phyloP scores from a whole-genome alignment of 2,797 vertebrate species.

The Chelon auratus region DNA sequence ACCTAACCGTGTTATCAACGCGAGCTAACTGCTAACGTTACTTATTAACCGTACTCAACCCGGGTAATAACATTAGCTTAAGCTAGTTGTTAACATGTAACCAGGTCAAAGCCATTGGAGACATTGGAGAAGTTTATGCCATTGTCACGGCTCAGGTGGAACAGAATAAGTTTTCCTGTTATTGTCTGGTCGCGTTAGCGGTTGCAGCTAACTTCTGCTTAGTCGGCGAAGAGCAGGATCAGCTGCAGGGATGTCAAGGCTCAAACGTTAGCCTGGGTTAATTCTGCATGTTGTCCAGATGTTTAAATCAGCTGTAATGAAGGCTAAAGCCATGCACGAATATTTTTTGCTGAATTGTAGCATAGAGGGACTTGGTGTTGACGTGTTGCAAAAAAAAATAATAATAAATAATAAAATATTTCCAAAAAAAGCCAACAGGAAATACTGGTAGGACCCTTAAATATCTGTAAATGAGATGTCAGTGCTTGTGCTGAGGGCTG shows the following conservation, averaged over 20 bases:
- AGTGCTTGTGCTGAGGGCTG: neutral
- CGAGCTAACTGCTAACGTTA: constrained; percentile 32
- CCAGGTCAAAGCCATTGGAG: constrained; percentile 6
- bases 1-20: constrained; percentile 38
- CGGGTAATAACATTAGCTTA: constrained; percentile 57
- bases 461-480: neutral
- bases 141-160: neutral
- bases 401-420: too few species aligned
- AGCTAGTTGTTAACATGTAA: constrained; percentile 39
- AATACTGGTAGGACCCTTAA: neutral
- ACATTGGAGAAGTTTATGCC: constrained; percentile 10
- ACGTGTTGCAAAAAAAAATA: neutral
- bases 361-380: neutral
- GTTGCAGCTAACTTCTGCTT: constrained; percentile 41
- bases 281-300: constrained; percentile 6
- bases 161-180: neutral
- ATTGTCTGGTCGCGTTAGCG: constrained; percentile 14
- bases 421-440: neutral
- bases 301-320: neutral
- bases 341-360: neutral
- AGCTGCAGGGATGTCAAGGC: constrained; percentile 53
- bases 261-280: constrained; percentile 29
- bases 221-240: constrained; percentile 18
- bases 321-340: too few species aligned
- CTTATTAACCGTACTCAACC: constrained; percentile 17